Base-by-base conservation (phyloP, 1,140 invertebrate species). In the Drosophila triauraria region DNA sequence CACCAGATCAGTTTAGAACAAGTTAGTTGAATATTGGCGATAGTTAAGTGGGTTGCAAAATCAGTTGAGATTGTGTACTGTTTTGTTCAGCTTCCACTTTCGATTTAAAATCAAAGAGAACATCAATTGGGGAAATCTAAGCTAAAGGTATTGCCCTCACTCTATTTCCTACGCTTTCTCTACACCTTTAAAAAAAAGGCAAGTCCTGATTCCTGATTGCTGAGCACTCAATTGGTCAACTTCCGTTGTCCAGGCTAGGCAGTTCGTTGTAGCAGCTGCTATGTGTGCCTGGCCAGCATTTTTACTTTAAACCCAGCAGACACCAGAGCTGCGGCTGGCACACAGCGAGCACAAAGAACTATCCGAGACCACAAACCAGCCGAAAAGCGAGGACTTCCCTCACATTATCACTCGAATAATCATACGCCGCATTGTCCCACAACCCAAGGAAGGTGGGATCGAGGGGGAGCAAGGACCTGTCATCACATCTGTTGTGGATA, bases 341-440 rank as follows among this genome's bases (percentile, higher is more conserved):
- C 53, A 42, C 20, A 23, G 43, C 9, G 42, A 43, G 44, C 63
- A 78, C 57, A 70, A 54, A 68, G 72, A 56, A 51, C 61, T 47
- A 71, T 47, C 61, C 69, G 35, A 72, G 69, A 69, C 69, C 68
- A 75, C 80, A 87, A 75, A 56, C 84, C 69, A 50, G 32, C 51
- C 62, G 27, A 68, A 65, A 68, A 69, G 51, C 80, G 63, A 27
- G 23, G 54, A 43, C 63, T 56, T 78, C 40, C 69, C 64, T 67
- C 74, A 84, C 80, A 84, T 84, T 75, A 81, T 53, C 74, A 81
- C 67, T 64, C 62, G 71, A 90, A 88, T 90, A 88, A 88, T 84
- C 84, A 88, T 88, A 78, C 63, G 84, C 84, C 80, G 84, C 84
- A 88, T 88, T 88, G 84, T 88, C 54, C 74, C 43, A 53, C 57